Conservation (phyloP, 1,140 invertebrate genomes). For the Drosophila gunungcola region DNA sequence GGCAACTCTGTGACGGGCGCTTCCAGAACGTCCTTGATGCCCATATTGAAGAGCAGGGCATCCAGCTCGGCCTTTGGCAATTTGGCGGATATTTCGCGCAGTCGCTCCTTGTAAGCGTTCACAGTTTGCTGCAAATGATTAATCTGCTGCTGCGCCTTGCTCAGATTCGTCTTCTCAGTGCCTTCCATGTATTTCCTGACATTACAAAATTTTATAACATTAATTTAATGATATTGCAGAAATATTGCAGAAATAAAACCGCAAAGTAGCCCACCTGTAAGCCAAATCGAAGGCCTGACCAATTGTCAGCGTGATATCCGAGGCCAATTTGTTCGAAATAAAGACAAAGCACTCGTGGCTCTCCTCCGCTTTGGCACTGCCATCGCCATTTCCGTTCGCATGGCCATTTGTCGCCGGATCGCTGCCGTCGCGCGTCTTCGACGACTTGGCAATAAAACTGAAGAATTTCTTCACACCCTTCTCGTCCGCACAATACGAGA, state of each 20-base stretch:
- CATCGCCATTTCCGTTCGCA: slow-evolving; percentile 44
- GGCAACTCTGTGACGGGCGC: slow-evolving; percentile 52
- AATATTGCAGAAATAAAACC: background rate
- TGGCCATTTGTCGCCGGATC: slow-evolving; percentile 58
- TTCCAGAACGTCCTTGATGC: slow-evolving; percentile 80
- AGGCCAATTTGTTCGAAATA: slow-evolving; percentile 97
- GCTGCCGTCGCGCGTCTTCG: slow-evolving; percentile 85
- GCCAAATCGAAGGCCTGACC: slow-evolving; percentile 99
- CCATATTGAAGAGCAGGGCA: slow-evolving; percentile 72
- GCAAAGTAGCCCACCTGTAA: slow-evolving; percentile 88
- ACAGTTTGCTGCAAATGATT: slow-evolving; percentile 86
- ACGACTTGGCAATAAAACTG: slow-evolving; percentile 97
- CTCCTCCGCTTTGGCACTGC: slow-evolving; percentile 86
- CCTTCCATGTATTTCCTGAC: slow-evolving; percentile 77
- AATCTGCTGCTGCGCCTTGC: slow-evolving; percentile 86
- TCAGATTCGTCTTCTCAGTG: slow-evolving; percentile 86
- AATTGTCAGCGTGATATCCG: slow-evolving; percentile 98
- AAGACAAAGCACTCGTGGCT: slow-evolving; percentile 98
- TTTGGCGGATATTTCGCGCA: slow-evolving; percentile 84
- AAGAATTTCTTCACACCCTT: slow-evolving; percentile 99
- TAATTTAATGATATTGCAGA: background rate
- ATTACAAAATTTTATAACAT: background rate
- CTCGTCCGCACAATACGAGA: slow-evolving; percentile 99
- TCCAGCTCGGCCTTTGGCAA: slow-evolving; percentile 83
- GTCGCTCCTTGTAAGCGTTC: slow-evolving; percentile 85